Percentiles rank a stretch among this genome's conserved stretches.
Conservation (phyloP, 1,140 invertebrate genomes). For the Pseudomyrmex dendroicus region DNA sequence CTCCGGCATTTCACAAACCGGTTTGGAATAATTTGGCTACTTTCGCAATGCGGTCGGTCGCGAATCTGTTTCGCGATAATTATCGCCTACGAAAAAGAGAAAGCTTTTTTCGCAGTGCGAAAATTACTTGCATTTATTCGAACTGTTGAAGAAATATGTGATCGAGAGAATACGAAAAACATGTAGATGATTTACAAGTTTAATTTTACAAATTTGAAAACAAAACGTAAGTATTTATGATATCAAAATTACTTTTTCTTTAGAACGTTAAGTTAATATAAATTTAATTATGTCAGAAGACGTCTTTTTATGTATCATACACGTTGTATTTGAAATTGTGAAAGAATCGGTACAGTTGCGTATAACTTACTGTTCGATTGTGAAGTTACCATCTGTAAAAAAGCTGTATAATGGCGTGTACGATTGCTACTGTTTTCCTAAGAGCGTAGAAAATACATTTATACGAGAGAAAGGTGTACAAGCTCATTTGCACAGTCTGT, state of each 20-base stretch:
- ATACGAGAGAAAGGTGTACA: neutral
- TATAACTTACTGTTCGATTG: neutral
- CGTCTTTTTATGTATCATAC: too few relatives aligned
- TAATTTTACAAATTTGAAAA: too few relatives aligned
- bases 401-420: neutral
- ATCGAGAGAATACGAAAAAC: neutral
- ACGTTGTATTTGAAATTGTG: neutral
- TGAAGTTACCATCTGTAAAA: neutral
- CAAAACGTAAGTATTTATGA: neutral
- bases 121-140: conserved; percentile 15
- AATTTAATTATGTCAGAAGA: too few relatives aligned
- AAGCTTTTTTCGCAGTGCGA: neutral
- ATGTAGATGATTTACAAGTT: neutral
- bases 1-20: conserved; percentile 25
- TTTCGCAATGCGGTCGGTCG: conserved; percentile 6
- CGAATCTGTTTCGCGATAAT: conserved; percentile 45
- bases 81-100: conserved; percentile 35
- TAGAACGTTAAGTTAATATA: neutral
- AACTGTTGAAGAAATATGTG: conserved; percentile 4
- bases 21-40: conserved; percentile 46
- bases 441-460: neutral
- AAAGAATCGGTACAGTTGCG: neutral
- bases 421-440: neutral
- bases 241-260: neutral
- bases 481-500: conserved; percentile 72